Base-by-base conservation (phyloP, 2,888 invertebrate genomes). In the Monoplex corrugatus region DNA sequence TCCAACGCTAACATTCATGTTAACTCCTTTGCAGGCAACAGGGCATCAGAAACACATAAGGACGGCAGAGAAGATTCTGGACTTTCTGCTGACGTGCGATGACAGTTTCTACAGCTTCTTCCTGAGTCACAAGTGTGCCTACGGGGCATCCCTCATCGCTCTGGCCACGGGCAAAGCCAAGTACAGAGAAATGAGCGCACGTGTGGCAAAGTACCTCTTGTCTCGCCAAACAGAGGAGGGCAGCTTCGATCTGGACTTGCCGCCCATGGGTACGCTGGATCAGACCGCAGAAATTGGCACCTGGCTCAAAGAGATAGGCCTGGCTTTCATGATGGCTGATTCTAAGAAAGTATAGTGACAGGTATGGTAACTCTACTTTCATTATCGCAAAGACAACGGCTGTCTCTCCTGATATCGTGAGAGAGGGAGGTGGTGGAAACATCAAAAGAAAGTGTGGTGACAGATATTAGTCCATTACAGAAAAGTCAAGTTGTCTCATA, bases 71-170 rank as follows among this genome's bases (percentile, higher is more conserved):
- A 38, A 8, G 38, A 78, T 78, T 23, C 38, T 78, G 10, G 78
- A 78, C 78, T 78, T 38, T 23, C 78, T 78, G 6, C 35, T 78
- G 78, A 78, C 78, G 10, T 78, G 78, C 38, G 78, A 78, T 38
- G 78, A 78, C 10, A 78, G 78, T 38, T 78, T 78, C 78, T 78
- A 16, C 78, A 35, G 35, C 35, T 78, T 78, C 38, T 78, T 38
- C 78, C 40, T 38, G 38, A 78, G 78, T 38, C 78, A 78, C 78
- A 78, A 78, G 78, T 78, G 78, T 38, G 78, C 78, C 78, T 78
- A 78, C 78, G 78, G 78, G 5, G 78, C 78, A 8, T 78, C 78
- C 3, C 78, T 78, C 78, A 35, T 78, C 78, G 78, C 78, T 23
- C 78, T 78, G 10, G 78, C 78, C 78, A 78, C 78, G 35, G 78